phyloP scores from a whole-genome alignment of 2,113 vertebrate species.

The Pyrgilauda ruficollis region DNA sequence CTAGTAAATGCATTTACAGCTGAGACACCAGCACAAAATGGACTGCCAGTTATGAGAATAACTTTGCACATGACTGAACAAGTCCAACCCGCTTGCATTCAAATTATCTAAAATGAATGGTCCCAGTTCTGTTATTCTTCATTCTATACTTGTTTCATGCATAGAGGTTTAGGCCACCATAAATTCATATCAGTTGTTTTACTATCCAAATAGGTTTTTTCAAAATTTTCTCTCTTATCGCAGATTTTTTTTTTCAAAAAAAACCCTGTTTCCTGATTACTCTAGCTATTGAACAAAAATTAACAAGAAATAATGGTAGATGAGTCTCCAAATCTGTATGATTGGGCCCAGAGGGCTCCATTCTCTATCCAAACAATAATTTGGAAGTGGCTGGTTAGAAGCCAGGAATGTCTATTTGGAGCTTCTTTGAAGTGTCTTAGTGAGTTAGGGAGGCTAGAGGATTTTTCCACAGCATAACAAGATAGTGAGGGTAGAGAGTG shows the following conservation, averaged over 20 bases:
- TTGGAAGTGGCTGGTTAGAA: neutral
- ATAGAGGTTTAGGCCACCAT: neutral
- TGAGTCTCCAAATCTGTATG: neutral
- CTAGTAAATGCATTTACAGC: neutral
- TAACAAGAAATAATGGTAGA: neutral
- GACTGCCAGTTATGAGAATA: neutral
- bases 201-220: neutral
- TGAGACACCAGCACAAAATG: neutral
- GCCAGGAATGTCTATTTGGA: neutral
- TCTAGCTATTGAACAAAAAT: neutral
- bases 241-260: neutral
- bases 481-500: neutral
- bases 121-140: neutral
- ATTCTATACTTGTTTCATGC: neutral
- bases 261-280: neutral
- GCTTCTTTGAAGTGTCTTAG: neutral
- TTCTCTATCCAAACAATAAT: neutral
- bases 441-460: fast-evolving
- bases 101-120: neutral
- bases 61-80: neutral
- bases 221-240: neutral
- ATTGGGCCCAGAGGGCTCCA: neutral
- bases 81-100: neutral
- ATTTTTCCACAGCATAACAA: neutral
- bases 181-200: neutral